Evolutionary conservation across 2,888 invertebrate genomes (phyloP).

Genomic region (Phalera bucephala): DNA sequence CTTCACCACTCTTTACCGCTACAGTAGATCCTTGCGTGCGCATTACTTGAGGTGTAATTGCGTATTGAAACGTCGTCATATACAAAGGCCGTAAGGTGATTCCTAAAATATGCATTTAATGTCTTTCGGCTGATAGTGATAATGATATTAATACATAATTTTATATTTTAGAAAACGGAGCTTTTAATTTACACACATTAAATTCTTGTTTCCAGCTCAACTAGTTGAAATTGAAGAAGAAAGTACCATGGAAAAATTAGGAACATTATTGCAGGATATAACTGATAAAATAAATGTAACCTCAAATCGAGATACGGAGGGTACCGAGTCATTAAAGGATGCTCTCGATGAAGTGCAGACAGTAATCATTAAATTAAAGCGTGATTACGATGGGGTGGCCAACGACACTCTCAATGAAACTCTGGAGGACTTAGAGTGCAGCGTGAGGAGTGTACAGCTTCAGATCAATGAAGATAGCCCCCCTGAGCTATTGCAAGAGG

Average conservation of each 20-base stretch:
- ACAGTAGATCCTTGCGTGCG: too few species aligned
- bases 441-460: slow-evolving; percentile 75
- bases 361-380: slow-evolving; percentile 70
- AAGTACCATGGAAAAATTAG: slow-evolving; percentile 50
- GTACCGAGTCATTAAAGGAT: slow-evolving; percentile 54
- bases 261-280: slow-evolving; percentile 56
- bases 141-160: too few species aligned
- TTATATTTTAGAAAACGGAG: too few species aligned
- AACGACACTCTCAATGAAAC: slow-evolving; percentile 72
- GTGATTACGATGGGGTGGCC: slow-evolving; percentile 56
- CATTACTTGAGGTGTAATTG: too few species aligned
- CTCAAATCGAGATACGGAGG: slow-evolving; percentile 37
- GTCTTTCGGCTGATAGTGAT: too few species aligned
- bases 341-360: slow-evolving; percentile 73
- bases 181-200: too few species aligned
- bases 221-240: slow-evolving; percentile 32
- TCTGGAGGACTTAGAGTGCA: slow-evolving; percentile 78
- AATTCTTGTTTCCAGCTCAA: background rate
- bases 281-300: slow-evolving; percentile 48
- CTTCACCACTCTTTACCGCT: too few species aligned
- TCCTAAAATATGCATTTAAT: too few species aligned
- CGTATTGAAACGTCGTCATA: too few species aligned
- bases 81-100: too few species aligned
- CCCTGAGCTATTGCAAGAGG: slow-evolving; percentile 62
- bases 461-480: slow-evolving; percentile 71